These are phyloP conservation scores for Apamea crenata DNA, from an alignment of 2,888 invertebrate genomes.

Conservation along the genomic window DNA sequence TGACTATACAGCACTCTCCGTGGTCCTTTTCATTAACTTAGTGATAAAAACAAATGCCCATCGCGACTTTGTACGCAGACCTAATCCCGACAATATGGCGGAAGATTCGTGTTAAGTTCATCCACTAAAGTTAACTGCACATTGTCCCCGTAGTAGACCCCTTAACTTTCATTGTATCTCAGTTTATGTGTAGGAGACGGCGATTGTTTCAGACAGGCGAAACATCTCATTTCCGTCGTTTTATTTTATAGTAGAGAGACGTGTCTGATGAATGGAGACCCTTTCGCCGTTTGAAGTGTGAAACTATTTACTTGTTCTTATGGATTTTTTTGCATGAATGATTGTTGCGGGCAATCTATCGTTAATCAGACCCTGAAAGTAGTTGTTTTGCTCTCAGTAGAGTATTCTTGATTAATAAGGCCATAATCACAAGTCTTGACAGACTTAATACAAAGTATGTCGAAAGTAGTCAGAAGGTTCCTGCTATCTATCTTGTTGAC, in stretches of 20 bases:
- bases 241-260: slow-evolving; percentile 6
- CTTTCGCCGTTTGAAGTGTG: not conserved
- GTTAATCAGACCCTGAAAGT: not conserved
- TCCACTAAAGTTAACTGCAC: slow-evolving; percentile 19
- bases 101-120: slow-evolving; percentile 29
- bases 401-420: not conserved
- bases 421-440: not conserved
- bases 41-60: not conserved
- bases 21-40: not conserved
- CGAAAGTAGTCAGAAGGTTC: too few species aligned
- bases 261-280: not conserved
- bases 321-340: not conserved
- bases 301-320: not conserved
- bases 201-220: not conserved
- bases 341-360: not conserved
- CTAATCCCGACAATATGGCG: not conserved
- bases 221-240: slow-evolving; percentile 6
- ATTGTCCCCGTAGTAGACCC: slow-evolving; percentile 14
- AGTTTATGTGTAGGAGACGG: not conserved
- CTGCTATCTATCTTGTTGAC: too few species aligned
- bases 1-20: not conserved
- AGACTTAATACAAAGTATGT: too few species aligned
- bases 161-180: slow-evolving; percentile 29
- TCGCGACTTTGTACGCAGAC: too few species aligned
- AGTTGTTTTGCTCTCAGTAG: not conserved